phyloP scores from a whole-genome alignment of 2,113 vertebrate species.

The Columba livia region DNA sequence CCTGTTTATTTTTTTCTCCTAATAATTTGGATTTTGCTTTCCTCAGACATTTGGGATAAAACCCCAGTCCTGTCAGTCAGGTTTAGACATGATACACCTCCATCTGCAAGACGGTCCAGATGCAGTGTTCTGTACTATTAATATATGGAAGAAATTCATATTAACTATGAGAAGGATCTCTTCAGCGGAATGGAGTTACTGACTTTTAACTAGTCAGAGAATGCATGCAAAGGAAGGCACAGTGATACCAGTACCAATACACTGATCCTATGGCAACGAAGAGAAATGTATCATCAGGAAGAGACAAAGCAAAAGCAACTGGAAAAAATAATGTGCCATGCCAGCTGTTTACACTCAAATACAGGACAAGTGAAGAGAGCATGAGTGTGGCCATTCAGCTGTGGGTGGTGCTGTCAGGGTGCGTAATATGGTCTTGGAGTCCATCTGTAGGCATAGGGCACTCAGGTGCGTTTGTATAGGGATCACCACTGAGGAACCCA shows the following conservation, averaged over 20 bases:
- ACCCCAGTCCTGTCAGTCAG: background rate
- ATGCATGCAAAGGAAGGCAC: background rate
- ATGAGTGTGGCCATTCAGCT: background rate
- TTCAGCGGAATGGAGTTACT: background rate
- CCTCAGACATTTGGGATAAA: slow-evolving; percentile 1
- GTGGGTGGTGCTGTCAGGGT: background rate
- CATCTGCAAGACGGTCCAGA: background rate
- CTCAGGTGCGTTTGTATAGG: background rate
- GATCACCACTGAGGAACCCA: background rate
- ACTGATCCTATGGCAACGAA: background rate
- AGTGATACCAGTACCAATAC: background rate
- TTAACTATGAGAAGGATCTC: background rate
- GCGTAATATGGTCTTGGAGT: background rate
- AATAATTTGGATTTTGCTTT: slow-evolving; percentile 7
- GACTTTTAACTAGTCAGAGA: background rate
- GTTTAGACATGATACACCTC: background rate
- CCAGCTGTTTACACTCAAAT: background rate
- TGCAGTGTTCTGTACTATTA: background rate
- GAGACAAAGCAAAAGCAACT: background rate
- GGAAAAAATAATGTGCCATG: background rate
- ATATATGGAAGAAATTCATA: background rate
- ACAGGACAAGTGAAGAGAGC: background rate
- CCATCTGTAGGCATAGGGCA: background rate
- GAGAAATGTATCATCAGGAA: background rate
- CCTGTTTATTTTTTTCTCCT: slow-evolving; percentile 51